phyloP scores from a whole-genome alignment of 2,888 invertebrate species.

The Lymantria dispar region DNA sequence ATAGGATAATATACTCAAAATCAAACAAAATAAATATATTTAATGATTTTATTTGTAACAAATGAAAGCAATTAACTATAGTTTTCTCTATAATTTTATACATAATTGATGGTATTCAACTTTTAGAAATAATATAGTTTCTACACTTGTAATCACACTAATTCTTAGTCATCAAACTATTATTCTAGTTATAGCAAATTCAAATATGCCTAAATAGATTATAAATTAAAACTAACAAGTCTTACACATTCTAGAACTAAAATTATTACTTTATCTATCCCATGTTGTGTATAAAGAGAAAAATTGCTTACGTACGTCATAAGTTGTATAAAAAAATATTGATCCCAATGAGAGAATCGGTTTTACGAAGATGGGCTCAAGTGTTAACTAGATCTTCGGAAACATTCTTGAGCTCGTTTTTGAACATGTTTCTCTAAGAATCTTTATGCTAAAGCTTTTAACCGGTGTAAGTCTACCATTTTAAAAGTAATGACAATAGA shows the following conservation, averaged over 20 bases:
- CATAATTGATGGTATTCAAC: slow-evolving; percentile 10
- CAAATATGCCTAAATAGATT: slow-evolving; percentile 17
- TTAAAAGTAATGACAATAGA: too few species aligned
- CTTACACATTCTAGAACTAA: slow-evolving; percentile 30
- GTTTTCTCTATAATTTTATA: slow-evolving; percentile 20
- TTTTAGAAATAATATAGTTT: slow-evolving; percentile 9
- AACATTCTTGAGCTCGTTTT: too few species aligned
- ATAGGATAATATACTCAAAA: neutral
- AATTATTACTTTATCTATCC: slow-evolving; percentile 12
- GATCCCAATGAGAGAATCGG: too few species aligned
- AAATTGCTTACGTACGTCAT: too few species aligned
- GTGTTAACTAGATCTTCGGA: too few species aligned
- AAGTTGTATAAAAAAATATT: too few species aligned
- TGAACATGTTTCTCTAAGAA: too few species aligned
- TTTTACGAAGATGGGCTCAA: too few species aligned
- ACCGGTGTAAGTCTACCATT: too few species aligned
- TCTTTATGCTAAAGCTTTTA: too few species aligned
- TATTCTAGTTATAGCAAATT: slow-evolving; percentile 11
- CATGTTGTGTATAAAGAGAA: neutral
- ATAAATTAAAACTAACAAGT: slow-evolving; percentile 28
- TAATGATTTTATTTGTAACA: slow-evolving; percentile 38
- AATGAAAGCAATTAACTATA: slow-evolving; percentile 32
- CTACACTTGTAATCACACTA: slow-evolving; percentile 11
- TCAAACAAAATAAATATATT: slow-evolving; percentile 17
- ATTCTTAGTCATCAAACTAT: slow-evolving; percentile 20